phyloP scores from a whole-genome alignment of 2,888 invertebrate species.

The Metellina segmentata region DNA sequence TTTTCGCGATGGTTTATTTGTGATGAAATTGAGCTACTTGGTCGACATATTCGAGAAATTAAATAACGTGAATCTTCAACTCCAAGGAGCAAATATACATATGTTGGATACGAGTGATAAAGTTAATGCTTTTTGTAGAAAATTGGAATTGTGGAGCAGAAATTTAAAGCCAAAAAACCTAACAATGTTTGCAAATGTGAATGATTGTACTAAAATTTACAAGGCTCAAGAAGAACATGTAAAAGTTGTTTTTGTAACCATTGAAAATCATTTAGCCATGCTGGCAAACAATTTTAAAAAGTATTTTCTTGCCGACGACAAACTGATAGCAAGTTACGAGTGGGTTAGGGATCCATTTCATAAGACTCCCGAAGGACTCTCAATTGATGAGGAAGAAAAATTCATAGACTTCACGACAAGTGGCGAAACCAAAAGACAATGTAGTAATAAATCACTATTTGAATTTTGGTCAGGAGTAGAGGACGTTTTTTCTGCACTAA shows the following conservation, averaged over 20 bases:
- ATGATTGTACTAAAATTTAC: no score
- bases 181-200: conserved; percentile 60
- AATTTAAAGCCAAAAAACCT: conserved; percentile 54
- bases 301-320: conserved; percentile 61
- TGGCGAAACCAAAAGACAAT: no score
- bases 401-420: no score
- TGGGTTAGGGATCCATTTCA: conserved; percentile 67
- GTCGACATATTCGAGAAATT: conserved; percentile 60
- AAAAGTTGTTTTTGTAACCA: no score
- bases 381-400: no score
- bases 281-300: not conserved
- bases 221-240: no score
- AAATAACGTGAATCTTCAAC: conserved; percentile 57
- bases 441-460: no score
- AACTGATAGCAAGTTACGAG: conserved; percentile 68
- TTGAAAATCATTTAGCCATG: no score
- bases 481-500: no score
- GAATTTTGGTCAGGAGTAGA: no score
- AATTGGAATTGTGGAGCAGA: conserved; percentile 63
- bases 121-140: conserved; percentile 58
- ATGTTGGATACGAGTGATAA: no score
- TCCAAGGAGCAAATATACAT: no score
- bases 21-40: conserved; percentile 55
- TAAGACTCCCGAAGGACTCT: conserved; percentile 41
- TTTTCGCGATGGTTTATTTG: conserved; percentile 61